Evolutionary conservation across 2,888 invertebrate species (phyloP).

Genomic region (Buathra laborator): DNA sequence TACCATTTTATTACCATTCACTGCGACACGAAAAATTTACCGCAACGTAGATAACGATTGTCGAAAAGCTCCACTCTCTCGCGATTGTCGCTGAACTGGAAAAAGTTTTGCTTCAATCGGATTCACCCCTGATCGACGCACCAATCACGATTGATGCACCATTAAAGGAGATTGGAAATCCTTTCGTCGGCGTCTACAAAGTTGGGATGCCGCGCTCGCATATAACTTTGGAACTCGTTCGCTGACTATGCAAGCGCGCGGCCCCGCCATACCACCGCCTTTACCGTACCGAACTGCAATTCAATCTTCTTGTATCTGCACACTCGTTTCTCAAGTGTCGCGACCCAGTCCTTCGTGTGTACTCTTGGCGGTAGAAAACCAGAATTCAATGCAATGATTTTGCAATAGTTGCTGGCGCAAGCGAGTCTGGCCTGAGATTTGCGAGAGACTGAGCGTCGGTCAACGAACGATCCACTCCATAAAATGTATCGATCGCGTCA

Average conservation of each 20-base stretch:
- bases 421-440: not conserved
- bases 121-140: constrained; percentile 44
- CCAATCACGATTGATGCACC: constrained; percentile 71
- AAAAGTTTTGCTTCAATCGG: constrained; percentile 3
- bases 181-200: constrained; percentile 72
- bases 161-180: constrained; percentile 78
- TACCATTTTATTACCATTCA: not conserved
- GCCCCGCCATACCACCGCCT: constrained; percentile 11
- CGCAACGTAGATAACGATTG: not conserved
- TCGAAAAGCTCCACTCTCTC: constrained; percentile 2
- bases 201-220: constrained; percentile 63
- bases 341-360: constrained; percentile 21
- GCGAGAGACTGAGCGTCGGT: not conserved
- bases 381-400: constrained; percentile 55
- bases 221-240: constrained; percentile 64
- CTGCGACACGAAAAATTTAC: constrained; percentile 28
- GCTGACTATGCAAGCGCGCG: constrained; percentile 47
- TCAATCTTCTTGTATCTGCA: constrained; percentile 55
- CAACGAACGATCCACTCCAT: constrained; percentile 14
- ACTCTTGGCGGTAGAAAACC: constrained; percentile 45
- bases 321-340: constrained; percentile 62
- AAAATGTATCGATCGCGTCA: not conserved
- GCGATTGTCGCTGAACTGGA: constrained; percentile 21
- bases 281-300: constrained; percentile 48
- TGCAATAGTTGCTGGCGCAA: constrained; percentile 13